These are phyloP conservation scores for Entomyzon cyanotis DNA, from an alignment of 2,113 vertebrate genomes.

Conservation along the genomic window DNA sequence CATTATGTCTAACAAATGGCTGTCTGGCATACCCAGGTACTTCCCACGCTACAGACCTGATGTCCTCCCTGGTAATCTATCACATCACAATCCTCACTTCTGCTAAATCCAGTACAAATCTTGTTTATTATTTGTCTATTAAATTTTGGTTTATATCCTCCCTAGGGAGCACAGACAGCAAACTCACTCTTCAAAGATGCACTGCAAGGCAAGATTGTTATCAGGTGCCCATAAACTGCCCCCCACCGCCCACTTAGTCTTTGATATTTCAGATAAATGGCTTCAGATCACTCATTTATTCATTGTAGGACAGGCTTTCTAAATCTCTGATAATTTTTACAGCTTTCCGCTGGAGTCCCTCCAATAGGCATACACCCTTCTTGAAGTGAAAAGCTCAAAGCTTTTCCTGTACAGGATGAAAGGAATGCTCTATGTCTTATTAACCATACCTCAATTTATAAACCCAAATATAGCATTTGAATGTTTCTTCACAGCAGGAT, in stretches of 20 bases:
- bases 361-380: background rate
- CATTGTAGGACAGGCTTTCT: background rate
- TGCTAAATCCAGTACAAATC: background rate
- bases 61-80: background rate
- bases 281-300: constrained; percentile 7
- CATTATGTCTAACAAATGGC: background rate
- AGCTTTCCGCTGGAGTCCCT: background rate
- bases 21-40: background rate
- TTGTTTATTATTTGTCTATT: background rate
- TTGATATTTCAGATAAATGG: background rate
- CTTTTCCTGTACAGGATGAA: constrained; percentile 22
- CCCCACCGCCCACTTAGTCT: background rate
- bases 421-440: background rate
- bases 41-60: background rate
- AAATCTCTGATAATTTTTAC: constrained; percentile 10
- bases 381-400: constrained; percentile 37
- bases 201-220: background rate
- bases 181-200: constrained; percentile 1
- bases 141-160: background rate
- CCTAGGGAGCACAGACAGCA: background rate
- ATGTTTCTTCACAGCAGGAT: background rate
- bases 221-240: background rate
- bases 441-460: background rate
- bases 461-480: background rate
- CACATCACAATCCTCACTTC: background rate